Base-by-base conservation (phyloP, 2,888 invertebrate genomes). In the Ypsolopha sequella region DNA sequence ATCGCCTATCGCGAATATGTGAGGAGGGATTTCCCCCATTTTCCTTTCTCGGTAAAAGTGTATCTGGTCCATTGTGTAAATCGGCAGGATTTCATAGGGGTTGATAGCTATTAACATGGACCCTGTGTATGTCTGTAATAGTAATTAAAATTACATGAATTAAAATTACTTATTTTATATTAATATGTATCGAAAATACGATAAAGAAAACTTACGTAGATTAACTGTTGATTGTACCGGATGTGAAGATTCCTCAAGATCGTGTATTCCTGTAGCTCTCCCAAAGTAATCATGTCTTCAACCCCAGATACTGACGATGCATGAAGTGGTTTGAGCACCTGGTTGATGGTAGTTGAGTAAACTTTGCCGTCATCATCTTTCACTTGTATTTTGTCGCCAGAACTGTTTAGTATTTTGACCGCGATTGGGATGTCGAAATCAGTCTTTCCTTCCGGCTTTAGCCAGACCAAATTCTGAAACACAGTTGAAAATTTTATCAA, bases 1-100 rank as follows among this genome's bases (percentile, higher is more conserved):
- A 75, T 98, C 97, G 8, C 96, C 97, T 53, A 98, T 94, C 9
- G 98, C 96, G 76, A 98, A 98, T 64, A 98, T 97, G 69, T 98
- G 98, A 0, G 98, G 98, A 0, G 97, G 95, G 47, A 95, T 87
- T 61, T 97, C 96, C 3, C 94, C 94, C 52, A 97, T 91, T 69
- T 92, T 93, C 62, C 90, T 91, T 58, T 94, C 92, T 65, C 92
- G 91, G 79, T 98, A 98, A 60, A 91, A 81, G 54, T 92, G 89
- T 59, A 98, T 95, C 75, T 97, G 93, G 52, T 95, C 94, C 63
- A 92, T 92, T 2, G 95, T 96, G 75, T 98, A 98, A 70, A 98
- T 97, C n/a, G 97, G 95, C 55, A 98, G 86, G 55, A 96, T 91
- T 82, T 97, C 94, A 71, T 98, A 98, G 0, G 98, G 98, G 80